phyloP scores from a whole-genome alignment of 37 sponge, comb jelly and placozoan genomes.

The Lycopodina hypogea region DNA sequence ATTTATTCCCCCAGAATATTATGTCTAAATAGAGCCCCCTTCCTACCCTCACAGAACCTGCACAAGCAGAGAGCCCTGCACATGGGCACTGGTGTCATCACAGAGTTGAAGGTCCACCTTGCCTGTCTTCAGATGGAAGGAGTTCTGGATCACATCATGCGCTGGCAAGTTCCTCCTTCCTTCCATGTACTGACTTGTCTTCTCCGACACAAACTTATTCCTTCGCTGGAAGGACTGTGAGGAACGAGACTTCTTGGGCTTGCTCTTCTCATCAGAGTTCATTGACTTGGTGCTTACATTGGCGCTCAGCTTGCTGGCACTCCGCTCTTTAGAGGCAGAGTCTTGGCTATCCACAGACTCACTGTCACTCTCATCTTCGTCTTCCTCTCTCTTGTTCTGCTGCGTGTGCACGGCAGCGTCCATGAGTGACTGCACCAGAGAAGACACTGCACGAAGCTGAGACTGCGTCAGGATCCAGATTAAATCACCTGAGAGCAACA shows the following conservation, averaged over 20 bases:
- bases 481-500: slow-evolving; percentile 40
- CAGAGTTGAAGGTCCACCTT: slow-evolving; percentile 79
- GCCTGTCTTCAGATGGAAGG: slow-evolving; percentile 61
- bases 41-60: slow-evolving; percentile 39
- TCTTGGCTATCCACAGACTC: neutral
- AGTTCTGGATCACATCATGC: slow-evolving; percentile 70
- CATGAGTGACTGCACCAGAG: slow-evolving; percentile 61
- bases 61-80: neutral
- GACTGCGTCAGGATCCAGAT: slow-evolving; percentile 78
- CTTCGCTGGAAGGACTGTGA: neutral
- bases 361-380: neutral
- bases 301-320: neutral
- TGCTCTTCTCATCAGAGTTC: neutral
- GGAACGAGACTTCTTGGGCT: neutral
- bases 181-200: slow-evolving; percentile 43
- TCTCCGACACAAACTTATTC: slow-evolving; percentile 4
- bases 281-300: neutral
- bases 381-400: slow-evolving; percentile 18
- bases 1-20: no score
- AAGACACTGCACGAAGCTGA: slow-evolving; percentile 68
- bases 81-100: slow-evolving; percentile 31
- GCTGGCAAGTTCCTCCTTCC: slow-evolving; percentile 49
- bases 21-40: neutral
- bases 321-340: slow-evolving; percentile 2
- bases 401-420: slow-evolving; percentile 47